These are phyloP conservation scores for Drosophila demipolita DNA, from an alignment of 2,888 invertebrate genomes.

Conservation along the genomic window DNA sequence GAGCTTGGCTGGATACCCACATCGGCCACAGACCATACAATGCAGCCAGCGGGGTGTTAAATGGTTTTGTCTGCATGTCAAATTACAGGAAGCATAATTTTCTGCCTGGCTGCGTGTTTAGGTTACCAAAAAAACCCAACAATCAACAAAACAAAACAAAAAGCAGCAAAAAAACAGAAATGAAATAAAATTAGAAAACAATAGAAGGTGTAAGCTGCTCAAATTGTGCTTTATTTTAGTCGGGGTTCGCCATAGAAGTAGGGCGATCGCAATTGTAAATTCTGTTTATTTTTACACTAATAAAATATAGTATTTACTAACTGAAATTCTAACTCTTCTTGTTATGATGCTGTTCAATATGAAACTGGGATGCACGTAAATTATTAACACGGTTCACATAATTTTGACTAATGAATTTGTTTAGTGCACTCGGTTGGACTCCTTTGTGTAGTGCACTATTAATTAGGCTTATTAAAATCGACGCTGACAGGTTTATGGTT, in stretches of 20 bases:
- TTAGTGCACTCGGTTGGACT: constrained; percentile 24
- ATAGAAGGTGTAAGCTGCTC: constrained; percentile 54
- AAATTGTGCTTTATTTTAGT: constrained; percentile 53
- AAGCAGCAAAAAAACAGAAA: background rate
- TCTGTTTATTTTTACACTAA: background rate
- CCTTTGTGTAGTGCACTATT: constrained; percentile 60
- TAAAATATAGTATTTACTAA: background rate
- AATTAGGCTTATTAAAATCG: constrained; percentile 75
- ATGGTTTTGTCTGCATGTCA: constrained; percentile 79
- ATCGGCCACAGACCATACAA: constrained; percentile 50
- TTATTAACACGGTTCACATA: constrained; percentile 19
- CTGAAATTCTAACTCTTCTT: background rate
- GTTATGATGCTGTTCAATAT: background rate
- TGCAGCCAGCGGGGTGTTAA: constrained; percentile 77
- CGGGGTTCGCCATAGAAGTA: background rate
- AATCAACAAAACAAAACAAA: constrained; percentile 24
- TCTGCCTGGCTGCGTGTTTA: constrained; percentile 69
- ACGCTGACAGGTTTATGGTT: constrained; percentile 68
- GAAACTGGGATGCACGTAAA: constrained; percentile 4
- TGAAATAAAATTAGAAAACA: constrained; percentile 31
- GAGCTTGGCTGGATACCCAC: constrained; percentile 3
- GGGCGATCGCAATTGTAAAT: background rate
- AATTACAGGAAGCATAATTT: constrained; percentile 79
- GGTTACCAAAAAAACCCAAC: constrained; percentile 43
- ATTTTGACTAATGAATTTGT: constrained; percentile 42